Evolutionary conservation across 37 sponge, comb jelly and placozoan genomes (phyloP), one percentile per base, ranked within the genome.

Genomic region (Chondrosia reniformis): DNA sequence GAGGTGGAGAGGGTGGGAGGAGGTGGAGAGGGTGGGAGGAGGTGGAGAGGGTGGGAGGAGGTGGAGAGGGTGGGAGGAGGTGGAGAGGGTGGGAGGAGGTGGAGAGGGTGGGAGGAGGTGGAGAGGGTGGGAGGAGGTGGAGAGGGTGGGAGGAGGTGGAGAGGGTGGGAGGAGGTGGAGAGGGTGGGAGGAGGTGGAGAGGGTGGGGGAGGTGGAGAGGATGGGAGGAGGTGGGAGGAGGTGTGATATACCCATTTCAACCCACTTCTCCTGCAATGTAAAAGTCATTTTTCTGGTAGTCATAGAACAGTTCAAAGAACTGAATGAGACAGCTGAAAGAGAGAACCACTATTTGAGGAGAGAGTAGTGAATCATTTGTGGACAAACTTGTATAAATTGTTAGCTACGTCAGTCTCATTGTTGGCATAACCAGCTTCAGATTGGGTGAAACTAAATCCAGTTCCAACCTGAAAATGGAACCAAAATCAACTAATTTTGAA

Each of bases 381-480:
- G 12, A 21, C 78, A 63, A 17, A 83, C 84, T 41, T 67, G 85
- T 79, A 79, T 19, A 84, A 46, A 45, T 78, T 65, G 41, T 33
- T 17, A 1, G 79, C 79, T 2, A 84, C 74, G 32, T 84, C 55
- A 1, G n/a, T 24, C 33, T 84, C 85, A 84, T 78, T 67, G 22
- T 56, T 79, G 33, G 78, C 43, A 25, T 77, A 78, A 19, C 85
- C 85, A 7, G n/a, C 73, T 24, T 84, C 59, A 6, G 36, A 59
- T 12, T 66, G 69, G 1, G 85, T 84, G 38, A 84, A 84, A n/a
- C 85, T 84, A 54, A 79, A 84, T 9, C 85, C 85, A 38, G 79
- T 78, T 33, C 81, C 81, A 43, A 80, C 79, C 79, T 79, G 36
- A 41, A 62, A 22, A 40, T 66, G 6, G 21, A 37, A 64, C 34